Evolutionary conservation across 2,888 invertebrate genomes (phyloP).

Genomic region (Drosophila acutilabella): DNA sequence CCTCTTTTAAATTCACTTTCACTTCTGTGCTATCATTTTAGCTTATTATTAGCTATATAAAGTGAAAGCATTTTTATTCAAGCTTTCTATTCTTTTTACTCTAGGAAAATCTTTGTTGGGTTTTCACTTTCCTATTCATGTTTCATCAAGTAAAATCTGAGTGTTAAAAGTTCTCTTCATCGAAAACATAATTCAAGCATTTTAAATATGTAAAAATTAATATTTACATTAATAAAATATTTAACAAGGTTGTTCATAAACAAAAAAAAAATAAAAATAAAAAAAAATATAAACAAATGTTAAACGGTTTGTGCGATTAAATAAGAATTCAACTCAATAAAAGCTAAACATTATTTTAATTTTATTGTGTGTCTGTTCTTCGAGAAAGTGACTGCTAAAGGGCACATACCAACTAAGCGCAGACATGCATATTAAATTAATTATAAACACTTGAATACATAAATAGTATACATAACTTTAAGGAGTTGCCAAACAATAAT

Average conservation of each 20-base stretch:
- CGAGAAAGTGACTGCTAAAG: neutral
- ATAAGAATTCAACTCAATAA: slow-evolving; percentile 19
- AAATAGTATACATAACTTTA: slow-evolving; percentile 30
- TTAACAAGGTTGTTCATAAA: slow-evolving; percentile 55
- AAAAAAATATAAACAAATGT: slow-evolving; percentile 26
- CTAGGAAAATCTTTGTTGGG: no score
- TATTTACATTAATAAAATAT: slow-evolving; percentile 33
- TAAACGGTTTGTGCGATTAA: slow-evolving; percentile 46
- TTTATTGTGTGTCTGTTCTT: neutral
- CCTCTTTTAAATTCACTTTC: no score
- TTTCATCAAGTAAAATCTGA: neutral
- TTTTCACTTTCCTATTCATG: no score
- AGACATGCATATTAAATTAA: slow-evolving; percentile 7
- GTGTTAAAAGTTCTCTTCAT: neutral
- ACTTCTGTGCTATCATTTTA: no score
- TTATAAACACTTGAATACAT: slow-evolving; percentile 19
- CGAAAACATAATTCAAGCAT: neutral
- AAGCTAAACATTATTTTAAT: slow-evolving; percentile 26
- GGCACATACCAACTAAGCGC: neutral
- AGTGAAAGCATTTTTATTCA: no score
- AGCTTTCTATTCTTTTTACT: no score
- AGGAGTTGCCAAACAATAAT: slow-evolving; percentile 83
- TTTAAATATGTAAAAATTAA: slow-evolving; percentile 24
- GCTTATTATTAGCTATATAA: no score
- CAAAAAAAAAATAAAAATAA: no score